Conservation (phyloP, 2,113 vertebrate species). For the Ictalurus furcatus region DNA sequence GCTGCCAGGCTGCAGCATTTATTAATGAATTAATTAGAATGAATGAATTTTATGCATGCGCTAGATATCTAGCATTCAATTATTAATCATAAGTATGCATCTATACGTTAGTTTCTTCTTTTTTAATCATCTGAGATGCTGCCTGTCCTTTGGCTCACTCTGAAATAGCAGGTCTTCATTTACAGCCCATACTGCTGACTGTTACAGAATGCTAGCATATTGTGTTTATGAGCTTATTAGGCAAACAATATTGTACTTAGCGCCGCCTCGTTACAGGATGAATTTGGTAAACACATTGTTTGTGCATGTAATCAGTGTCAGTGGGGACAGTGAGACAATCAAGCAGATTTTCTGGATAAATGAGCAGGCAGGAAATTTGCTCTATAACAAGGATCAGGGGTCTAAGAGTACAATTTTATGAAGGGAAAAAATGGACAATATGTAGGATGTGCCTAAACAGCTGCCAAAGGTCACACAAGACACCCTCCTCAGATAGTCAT, state of each 20-base stretch:
- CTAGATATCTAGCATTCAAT: not conserved
- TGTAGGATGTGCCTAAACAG: not conserved
- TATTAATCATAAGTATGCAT: not conserved
- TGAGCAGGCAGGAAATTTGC: conserved; percentile 57
- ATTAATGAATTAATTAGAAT: not conserved
- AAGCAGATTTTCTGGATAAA: conserved; percentile 65
- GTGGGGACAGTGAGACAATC: conserved; percentile 54
- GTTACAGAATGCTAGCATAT: conserved; percentile 62
- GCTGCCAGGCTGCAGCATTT: not conserved
- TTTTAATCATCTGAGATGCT: not conserved
- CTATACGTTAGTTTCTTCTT: not conserved
- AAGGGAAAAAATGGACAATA: not conserved
- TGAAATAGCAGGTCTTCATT: conserved; percentile 57
- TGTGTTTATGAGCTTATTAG: conserved; percentile 67
- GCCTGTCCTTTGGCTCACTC: not conserved
- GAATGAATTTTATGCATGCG: not conserved
- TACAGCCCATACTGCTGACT: conserved; percentile 56
- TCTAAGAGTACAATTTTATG: not conserved
- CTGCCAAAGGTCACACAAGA: not conserved
- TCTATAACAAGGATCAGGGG: conserved; percentile 41
- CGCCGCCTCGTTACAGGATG: conserved; percentile 62
- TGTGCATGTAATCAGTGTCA: conserved; percentile 64
- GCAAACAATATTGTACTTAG: conserved; percentile 68
- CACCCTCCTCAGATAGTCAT: not conserved
- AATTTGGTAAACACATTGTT: conserved; percentile 68